Evolutionary conservation across 2,888 invertebrate species (phyloP), one percentile per base, ranked within the genome.

Genomic region (Campoplex nolae): DNA sequence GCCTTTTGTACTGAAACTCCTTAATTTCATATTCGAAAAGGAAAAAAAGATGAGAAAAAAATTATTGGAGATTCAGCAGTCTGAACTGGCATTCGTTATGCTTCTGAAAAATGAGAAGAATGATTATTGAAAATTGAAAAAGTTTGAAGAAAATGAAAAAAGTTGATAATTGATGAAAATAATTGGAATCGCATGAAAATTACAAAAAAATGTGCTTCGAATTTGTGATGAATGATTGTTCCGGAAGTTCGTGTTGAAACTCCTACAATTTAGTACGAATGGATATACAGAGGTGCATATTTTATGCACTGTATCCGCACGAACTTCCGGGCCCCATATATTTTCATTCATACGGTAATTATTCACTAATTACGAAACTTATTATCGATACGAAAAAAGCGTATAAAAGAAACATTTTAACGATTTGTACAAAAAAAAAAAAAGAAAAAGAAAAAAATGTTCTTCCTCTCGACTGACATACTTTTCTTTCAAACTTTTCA

Each of bases 221-320:
- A 32, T 62, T 62, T 7, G 32, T 32, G 62, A 16, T 16, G 6
- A 3, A 32, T 62, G 16, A 16, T 32, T 62, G 32, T 16, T 32
- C 32, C 16, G 62, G 62, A 62, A 62, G 32, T 62, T 62, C 62
- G 62, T 62, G 38, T n/a, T 42, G 38, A 42, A n/a, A 9, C 32
- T 62, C 32, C 13, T 62, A 32, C 62, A 62, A 68, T 42, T 68
- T 68, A 38, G 18, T 18, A n/a, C 18, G 38, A 68, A 42, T 68
- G n/a, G 23, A 23, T 23, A 23, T 42, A 68, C 62, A 62, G 4
- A 23, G 23, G 23, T 23, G 62, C 16, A 16, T 62, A 62, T 62
- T 62, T 62, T 62, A 62, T 62, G 62, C 62, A 32, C 62, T 62
- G 32, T 32, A 62, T 62, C 62, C 62, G 62, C 62, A 62, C 62